Base-by-base conservation (phyloP, 2,888 invertebrate species). In the Drosophila birchii region DNA sequence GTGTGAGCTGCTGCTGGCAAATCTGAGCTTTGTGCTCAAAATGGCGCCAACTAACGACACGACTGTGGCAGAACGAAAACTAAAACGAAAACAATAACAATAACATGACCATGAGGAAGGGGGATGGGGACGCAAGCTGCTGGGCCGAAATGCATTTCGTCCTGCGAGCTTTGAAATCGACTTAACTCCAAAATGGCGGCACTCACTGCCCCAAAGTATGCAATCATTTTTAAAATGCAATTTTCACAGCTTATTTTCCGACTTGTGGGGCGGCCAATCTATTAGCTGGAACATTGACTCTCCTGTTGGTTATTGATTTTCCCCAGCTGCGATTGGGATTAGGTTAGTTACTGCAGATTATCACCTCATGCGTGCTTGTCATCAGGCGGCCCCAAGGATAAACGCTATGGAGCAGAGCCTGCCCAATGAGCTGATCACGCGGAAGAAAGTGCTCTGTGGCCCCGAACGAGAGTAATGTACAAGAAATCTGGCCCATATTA, bases 381-480 rank as follows among this genome's bases (percentile, higher is more conserved):
- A 62, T 38, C 49, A 5, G 16, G 53, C 6, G 14, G 49, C 32
- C 32, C 39, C 75, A 32, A 23, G n/a, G 38, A 38, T 32, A 44
- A 11, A 36, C 8, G n/a, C 36, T 6, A 61, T 76, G 75, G 73
- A 74, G 66, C 66, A 45, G 41, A 44, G 41, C 66, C 75, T 87
- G 84, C 74, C 55, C 78, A 84, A 80, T 84, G 84, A 84, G 86
- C 88, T 76, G 84, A 79, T 87, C 80, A 84, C 64, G 78, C 67
- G 84, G 88, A 88, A 84, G 72, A 69, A 77, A 88, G 78, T 82
- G 73, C 76, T 62, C 64, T 29, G 29, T 54, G 39, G 39, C n/a
- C 39, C 39, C 39, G n/a, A 3, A 3, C n/a, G 39, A 39, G n/a
- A 39, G 39, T n/a, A 39, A 39, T 41, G 68, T 62, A 61, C 79